phyloP scores from a whole-genome alignment of 2,888 invertebrate species.

The Empis stercorea region DNA sequence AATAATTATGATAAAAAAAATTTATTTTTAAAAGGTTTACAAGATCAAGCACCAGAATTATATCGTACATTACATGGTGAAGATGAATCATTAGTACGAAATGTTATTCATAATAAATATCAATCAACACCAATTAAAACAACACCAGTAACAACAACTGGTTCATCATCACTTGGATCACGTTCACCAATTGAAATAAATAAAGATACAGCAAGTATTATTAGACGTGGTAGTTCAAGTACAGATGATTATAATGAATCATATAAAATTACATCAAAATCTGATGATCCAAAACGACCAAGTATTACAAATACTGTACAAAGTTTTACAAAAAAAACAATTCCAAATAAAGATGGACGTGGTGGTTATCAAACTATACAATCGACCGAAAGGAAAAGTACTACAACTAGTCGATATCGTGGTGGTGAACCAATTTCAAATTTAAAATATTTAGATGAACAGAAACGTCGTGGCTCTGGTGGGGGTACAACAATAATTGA shows the following conservation, averaged over 20 bases:
- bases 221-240: constrained; percentile 51
- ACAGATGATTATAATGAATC: constrained; percentile 61
- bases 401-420: constrained; percentile 50
- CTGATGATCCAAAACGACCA: constrained; percentile 52
- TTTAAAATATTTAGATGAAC: constrained; percentile 45
- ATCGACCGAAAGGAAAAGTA: constrained; percentile 55
- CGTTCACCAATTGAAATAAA: constrained; percentile 33
- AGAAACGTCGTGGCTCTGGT: constrained; percentile 27
- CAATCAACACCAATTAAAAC: not conserved
- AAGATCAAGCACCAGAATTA: constrained; percentile 57
- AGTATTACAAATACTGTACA: constrained; percentile 59
- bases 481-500: constrained; percentile 48
- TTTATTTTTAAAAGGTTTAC: constrained; percentile 53
- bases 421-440: constrained; percentile 38
- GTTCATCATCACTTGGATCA: constrained; percentile 28
- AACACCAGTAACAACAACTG: not conserved
- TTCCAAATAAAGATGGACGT: constrained; percentile 50
- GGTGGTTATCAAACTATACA: constrained; percentile 53
- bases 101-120: constrained; percentile 34
- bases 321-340: constrained; percentile 53
- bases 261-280: constrained; percentile 52
- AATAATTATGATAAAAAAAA: constrained; percentile 49
- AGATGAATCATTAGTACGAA: constrained; percentile 39
- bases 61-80: constrained; percentile 58
- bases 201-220: constrained; percentile 34